phyloP scores from a whole-genome alignment of 2,113 vertebrate species.

The Lucifuga dentata region DNA sequence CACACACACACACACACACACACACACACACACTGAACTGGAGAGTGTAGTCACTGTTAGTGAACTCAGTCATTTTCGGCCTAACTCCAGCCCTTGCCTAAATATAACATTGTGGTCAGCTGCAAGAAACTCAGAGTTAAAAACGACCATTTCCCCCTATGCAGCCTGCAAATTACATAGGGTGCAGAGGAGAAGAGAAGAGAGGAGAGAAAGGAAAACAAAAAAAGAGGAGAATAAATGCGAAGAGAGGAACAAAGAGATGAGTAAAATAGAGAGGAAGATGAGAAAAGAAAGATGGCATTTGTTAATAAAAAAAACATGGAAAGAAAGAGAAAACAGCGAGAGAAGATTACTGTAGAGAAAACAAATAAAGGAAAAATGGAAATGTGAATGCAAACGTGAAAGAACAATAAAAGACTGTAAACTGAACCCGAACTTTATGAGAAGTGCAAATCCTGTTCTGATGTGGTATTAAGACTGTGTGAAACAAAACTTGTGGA shows the following conservation, averaged over 20 bases:
- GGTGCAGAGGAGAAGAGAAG: constrained; percentile 36
- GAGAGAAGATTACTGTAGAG: background rate
- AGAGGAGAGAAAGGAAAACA: constrained; percentile 7
- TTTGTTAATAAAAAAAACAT: background rate
- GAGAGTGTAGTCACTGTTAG: constrained; percentile 51
- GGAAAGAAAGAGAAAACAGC: background rate
- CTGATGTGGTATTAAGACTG: constrained; percentile 17
- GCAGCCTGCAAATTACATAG: constrained; percentile 76
- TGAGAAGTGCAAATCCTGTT: constrained; percentile 17
- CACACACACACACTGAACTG: constrained; percentile 14
- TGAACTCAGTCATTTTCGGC: constrained; percentile 78
- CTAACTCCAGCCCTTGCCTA: constrained; percentile 71
- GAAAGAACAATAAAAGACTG: constrained; percentile 10
- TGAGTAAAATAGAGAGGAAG: background rate
- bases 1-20: constrained; percentile 44
- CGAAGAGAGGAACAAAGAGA: constrained; percentile 23
- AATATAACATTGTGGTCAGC: constrained; percentile 79
- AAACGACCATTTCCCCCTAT: constrained; percentile 74
- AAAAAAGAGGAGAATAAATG: constrained; percentile 1
- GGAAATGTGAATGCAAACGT: too few relatives aligned
- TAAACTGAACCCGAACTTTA: too few relatives aligned
- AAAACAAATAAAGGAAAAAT: background rate
- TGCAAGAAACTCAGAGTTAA: constrained; percentile 76
- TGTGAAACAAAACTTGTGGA: constrained; percentile 11
- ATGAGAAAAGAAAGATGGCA: constrained; percentile 12